These are phyloP conservation scores for Dicaeum eximium DNA, from an alignment of 2,113 vertebrate genomes.

Conservation along the genomic window DNA sequence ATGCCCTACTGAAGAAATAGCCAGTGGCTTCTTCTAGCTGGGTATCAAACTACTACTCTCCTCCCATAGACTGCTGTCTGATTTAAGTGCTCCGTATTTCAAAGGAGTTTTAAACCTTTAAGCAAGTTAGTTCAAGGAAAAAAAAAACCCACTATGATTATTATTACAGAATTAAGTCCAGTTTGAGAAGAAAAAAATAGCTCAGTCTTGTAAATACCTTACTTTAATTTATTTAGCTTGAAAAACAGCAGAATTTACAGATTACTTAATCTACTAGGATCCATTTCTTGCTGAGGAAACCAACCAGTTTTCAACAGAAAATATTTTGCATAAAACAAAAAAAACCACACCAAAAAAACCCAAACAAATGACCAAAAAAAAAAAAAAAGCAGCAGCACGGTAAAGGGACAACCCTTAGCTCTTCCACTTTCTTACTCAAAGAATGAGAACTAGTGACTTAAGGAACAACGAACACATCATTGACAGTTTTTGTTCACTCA, in stretches of 20 bases:
- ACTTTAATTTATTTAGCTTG: not conserved
- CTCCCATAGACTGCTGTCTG: not conserved
- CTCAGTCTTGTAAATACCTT: not conserved
- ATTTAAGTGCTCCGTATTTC: not conserved
- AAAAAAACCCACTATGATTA: not conserved
- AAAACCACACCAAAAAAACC: not conserved
- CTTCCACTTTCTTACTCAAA: not conserved
- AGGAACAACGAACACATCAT: not conserved
- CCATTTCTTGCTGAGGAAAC: not conserved
- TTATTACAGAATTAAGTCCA: not conserved
- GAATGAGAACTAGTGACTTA: not conserved
- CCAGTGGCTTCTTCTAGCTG: not conserved
- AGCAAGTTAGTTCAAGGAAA: not conserved
- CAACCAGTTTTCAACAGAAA: not conserved
- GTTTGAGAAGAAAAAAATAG: not conserved
- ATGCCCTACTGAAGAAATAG: not conserved
- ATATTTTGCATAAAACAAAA: not conserved
- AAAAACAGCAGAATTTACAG: not conserved
- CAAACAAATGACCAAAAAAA: not conserved
- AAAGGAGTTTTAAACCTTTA: not conserved
- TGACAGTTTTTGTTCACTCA: not conserved
- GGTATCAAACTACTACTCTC: not conserved
- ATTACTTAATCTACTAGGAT: not conserved
- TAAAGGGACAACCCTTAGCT: not conserved
- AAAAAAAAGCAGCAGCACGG: not conserved